Percentiles rank a stretch among this genome's conserved stretches.
phyloP scores from a whole-genome alignment of 2,113 vertebrate species.

The Lophochroa leadbeateri region DNA sequence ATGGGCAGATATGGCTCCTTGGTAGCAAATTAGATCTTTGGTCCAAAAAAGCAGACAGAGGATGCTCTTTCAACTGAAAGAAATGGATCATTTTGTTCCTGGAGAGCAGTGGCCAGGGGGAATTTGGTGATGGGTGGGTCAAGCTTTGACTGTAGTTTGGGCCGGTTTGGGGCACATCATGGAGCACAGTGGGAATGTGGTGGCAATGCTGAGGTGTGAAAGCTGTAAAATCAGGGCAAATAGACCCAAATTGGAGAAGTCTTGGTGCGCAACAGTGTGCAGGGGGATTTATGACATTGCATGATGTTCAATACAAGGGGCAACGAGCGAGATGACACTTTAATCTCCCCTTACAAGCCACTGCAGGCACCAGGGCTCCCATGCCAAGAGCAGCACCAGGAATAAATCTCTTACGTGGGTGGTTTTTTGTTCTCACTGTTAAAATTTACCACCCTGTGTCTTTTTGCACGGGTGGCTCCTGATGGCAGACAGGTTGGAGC shows the following conservation, averaged over 20 bases:
- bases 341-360: background rate
- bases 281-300: background rate
- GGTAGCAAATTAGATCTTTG: background rate
- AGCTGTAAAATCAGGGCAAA: background rate
- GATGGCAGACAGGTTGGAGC: background rate
- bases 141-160: background rate
- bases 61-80: background rate
- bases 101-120: rapidly evolving
- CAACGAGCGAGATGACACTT: background rate
- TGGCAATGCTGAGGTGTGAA: rapidly evolving
- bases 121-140: rapidly evolving
- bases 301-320: background rate
- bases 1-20: background rate
- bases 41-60: rapidly evolving
- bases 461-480: background rate
- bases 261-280: rapidly evolving
- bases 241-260: background rate
- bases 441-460: background rate
- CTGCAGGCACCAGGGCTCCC: background rate
- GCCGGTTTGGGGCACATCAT: background rate
- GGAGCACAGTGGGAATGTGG: rapidly evolving
- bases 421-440: background rate
- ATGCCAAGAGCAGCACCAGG: background rate
- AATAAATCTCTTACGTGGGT: background rate
- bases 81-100: rapidly evolving